Conservation (phyloP, 2,888 invertebrate species). For the Lydus trimaculatus region DNA sequence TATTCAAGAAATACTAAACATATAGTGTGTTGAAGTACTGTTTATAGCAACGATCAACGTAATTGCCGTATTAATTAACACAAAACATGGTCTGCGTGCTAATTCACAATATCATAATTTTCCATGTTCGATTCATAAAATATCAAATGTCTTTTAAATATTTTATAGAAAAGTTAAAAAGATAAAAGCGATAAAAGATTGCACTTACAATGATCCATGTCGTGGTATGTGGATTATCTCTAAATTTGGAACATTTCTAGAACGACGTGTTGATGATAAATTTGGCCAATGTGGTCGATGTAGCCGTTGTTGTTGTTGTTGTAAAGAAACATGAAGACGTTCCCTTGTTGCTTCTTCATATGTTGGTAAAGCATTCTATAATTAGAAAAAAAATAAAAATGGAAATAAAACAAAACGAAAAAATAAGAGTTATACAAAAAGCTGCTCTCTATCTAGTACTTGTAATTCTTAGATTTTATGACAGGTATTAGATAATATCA, state of each 20-base stretch:
- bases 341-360: constrained; percentile 64
- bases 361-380: constrained; percentile 59
- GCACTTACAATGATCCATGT: constrained; percentile 59
- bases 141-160: constrained; percentile 5
- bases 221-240: constrained; percentile 54
- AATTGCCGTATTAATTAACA: constrained; percentile 54
- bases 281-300: constrained; percentile 58
- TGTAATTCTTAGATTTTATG: constrained; percentile 16
- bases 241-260: constrained; percentile 52
- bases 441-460: no score
- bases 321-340: constrained; percentile 40
- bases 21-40: constrained; percentile 38
- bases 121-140: constrained; percentile 35
- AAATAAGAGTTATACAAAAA: constrained; percentile 14
- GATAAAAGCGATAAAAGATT: constrained; percentile 3
- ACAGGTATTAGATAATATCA: constrained; percentile 25
- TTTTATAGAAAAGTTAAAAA: constrained; percentile 14
- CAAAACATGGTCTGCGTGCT: constrained; percentile 52
- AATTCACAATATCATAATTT: constrained; percentile 54
- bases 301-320: constrained; percentile 37
- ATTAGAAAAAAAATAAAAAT: neutral
- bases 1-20: constrained; percentile 42
- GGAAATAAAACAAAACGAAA: neutral
- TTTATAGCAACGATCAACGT: constrained; percentile 45
- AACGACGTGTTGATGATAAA: constrained; percentile 48